A percentile compares a stretch with the other conserved stretches of the same genome.
Evolutionary conservation across 2,113 vertebrate genomes (phyloP).

Genomic region (Falco punctatus): DNA sequence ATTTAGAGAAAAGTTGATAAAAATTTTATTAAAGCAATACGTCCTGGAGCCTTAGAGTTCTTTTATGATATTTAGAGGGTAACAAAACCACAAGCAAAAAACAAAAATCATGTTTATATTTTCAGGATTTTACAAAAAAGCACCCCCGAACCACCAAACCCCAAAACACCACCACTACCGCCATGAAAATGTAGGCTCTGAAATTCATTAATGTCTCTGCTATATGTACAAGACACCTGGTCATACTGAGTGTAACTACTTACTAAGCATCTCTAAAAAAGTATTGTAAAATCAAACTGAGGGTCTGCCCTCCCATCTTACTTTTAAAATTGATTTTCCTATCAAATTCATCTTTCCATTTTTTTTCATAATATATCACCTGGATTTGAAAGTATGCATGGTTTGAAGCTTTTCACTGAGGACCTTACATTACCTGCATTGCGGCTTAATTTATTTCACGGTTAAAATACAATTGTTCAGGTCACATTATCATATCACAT

Average conservation of each 20-base stretch:
- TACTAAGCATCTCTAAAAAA: not conserved
- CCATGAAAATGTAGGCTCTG: not conserved
- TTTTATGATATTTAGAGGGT: not conserved
- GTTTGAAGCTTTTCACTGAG: not conserved
- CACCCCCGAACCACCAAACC: not conserved
- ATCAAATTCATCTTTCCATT: not conserved
- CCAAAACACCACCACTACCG: not conserved
- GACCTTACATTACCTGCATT: not conserved
- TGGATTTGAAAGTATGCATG: not conserved
- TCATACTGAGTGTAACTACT: not conserved
- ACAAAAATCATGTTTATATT: accelerated
- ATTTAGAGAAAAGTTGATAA: not conserved
- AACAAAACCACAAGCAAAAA: not conserved
- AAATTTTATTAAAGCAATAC: not conserved
- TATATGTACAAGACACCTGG: not conserved
- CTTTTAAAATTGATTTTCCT: not conserved
- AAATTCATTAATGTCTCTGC: not conserved
- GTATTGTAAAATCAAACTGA: not conserved
- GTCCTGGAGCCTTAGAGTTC: not conserved
- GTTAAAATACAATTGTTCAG: not conserved
- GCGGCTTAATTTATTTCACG: not conserved
- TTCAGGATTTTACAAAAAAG: not conserved
- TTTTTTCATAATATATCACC: not conserved
- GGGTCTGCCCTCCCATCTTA: not conserved
- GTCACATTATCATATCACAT: not conserved